phyloP scores from a whole-genome alignment of 2,888 invertebrate genomes.

The Helleia helle region DNA sequence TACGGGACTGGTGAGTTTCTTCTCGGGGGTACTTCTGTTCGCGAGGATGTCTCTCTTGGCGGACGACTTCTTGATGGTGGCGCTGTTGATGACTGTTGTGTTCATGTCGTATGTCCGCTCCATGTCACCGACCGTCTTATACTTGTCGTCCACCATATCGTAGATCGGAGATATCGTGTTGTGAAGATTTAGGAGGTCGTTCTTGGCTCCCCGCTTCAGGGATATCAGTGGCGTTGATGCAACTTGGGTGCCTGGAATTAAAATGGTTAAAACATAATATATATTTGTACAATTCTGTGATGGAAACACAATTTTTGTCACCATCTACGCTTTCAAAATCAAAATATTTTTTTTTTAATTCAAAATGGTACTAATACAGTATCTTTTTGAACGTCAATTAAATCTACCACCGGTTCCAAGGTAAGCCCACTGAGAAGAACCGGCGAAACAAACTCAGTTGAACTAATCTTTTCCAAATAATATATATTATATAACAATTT shows the following conservation, averaged over 20 bases:
- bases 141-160: constrained; percentile 45
- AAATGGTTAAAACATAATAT: no score
- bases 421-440: no score
- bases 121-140: constrained; percentile 27
- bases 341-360: no score
- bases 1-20: constrained; percentile 31
- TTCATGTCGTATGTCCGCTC: constrained; percentile 41
- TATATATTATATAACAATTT: no score
- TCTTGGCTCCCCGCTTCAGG: constrained; percentile 33
- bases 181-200: constrained; percentile 45
- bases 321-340: no score
- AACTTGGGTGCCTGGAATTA: constrained; percentile 40
- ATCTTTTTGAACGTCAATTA: no score
- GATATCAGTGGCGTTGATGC: constrained; percentile 56
- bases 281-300: no score
- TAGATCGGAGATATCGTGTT: constrained; percentile 62
- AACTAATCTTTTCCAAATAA: no score
- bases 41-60: constrained; percentile 51
- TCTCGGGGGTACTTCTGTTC: constrained; percentile 38
- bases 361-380: no score
- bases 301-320: no score
- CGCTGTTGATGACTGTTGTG: constrained; percentile 46
- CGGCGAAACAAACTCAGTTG: no score
- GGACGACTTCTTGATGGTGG: constrained; percentile 41
- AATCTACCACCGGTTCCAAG: no score